Evolutionary conservation across 2,797 vertebrate species (phyloP).

Genomic region (Falco berigora): DNA sequence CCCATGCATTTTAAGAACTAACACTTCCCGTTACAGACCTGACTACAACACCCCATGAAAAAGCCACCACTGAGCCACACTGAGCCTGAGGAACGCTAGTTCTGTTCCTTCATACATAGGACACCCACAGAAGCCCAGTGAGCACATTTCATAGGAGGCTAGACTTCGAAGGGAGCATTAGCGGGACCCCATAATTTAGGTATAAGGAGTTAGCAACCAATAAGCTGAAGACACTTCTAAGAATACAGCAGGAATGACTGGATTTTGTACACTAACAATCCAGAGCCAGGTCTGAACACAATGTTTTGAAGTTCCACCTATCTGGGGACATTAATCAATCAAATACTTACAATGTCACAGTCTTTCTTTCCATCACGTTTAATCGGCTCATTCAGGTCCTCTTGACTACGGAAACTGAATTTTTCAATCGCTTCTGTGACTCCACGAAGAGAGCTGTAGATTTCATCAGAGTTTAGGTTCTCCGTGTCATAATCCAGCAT

Average conservation of each 20-base stretch:
- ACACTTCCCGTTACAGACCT: not conserved
- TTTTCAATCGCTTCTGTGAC: slow-evolving; percentile 97
- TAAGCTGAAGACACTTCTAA: not conserved
- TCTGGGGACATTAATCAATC: fast-evolving
- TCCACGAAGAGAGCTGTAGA: slow-evolving; percentile 97
- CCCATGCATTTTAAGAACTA: not conserved
- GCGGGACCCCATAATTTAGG: not conserved
- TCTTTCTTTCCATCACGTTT: slow-evolving; percentile 92
- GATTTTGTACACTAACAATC: not conserved
- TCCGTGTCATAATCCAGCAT: slow-evolving; percentile 97
- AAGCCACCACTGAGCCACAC: not conserved
- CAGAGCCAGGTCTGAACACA: not conserved
- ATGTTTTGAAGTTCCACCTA: not conserved
- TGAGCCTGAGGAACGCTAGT: not conserved
- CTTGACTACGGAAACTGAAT: slow-evolving; percentile 96
- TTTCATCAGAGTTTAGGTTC: slow-evolving; percentile 98
- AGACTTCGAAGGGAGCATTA: not conserved
- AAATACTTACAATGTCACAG: slow-evolving; percentile 82
- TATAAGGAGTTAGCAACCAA: not conserved
- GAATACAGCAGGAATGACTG: not conserved
- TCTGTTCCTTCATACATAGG: not conserved
- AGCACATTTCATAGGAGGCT: not conserved
- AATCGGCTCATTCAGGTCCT: slow-evolving; percentile 92
- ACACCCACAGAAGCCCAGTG: not conserved
- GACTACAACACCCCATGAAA: not conserved